Evolutionary conservation across 2,888 invertebrate species (phyloP), one percentile per base, ranked within the genome.

Genomic region (Mesoligia furuncula): DNA sequence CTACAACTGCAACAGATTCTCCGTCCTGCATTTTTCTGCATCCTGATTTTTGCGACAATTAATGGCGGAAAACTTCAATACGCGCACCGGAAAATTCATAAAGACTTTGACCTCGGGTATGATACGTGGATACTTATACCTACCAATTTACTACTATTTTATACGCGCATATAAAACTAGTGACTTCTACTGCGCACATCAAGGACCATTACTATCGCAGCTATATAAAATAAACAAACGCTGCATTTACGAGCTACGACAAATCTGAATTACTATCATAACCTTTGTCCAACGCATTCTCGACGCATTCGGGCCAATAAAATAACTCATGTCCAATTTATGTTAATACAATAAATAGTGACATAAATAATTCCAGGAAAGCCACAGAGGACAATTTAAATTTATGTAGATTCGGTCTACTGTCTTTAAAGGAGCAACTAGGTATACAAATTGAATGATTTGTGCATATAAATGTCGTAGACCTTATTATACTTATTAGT

Each of bases 241-340:
- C 89, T 89, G 90, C 92, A 92, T 95, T 95, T 96, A 96, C 94
- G 95, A 95, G 93, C 95, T 94, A 95, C 94, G 95, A 96, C 95
- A 95, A 96, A 95, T 95, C 94, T 92, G 93, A 95, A 93, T 94
- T 93, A 95, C 95, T 93, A 94, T 94, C 94, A 94, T 95, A 95
- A 95, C 93, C 95, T 95, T 95, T 95, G 94, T 95, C 93, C 94
- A 92, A 88, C 92, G 94, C 92, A 92, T 93, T 93, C 94, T 93
- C 94, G 92, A 90, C 92, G 95, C 95, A 94, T 94, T 96, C 92
- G 90, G 93, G 89, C 92, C 92, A 95, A 95, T 96, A 96, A 96
- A 96, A 96, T 96, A 96, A 96, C 95, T 96, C 96, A 96, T 92
- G 96, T 95, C 95, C 96, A 96, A 96, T 96, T 96, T 96, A 96